Evolutionary conservation across 2,797 vertebrate genomes (phyloP).

Genomic region (Anomalospiza imberbis): DNA sequence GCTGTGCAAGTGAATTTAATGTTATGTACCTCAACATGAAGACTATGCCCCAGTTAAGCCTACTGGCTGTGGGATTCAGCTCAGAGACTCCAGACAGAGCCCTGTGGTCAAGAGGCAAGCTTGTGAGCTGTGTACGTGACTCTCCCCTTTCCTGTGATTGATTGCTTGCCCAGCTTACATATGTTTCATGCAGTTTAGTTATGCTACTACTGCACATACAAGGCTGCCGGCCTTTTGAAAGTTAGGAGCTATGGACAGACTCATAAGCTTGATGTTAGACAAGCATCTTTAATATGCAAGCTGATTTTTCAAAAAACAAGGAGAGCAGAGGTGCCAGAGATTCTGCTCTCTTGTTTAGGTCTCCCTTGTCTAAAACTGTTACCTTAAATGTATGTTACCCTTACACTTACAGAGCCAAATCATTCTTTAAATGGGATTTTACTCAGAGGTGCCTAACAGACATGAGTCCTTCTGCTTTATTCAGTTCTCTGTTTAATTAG

Average conservation of each 20-base stretch:
- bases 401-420: background rate
- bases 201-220: background rate
- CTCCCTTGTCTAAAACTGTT: background rate
- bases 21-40: background rate
- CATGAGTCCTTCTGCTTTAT: background rate
- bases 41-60: background rate
- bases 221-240: background rate
- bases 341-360: background rate
- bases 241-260: background rate
- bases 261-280: conserved; percentile 10
- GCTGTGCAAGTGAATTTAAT: background rate
- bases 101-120: background rate
- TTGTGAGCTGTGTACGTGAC: background rate
- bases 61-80: background rate
- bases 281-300: background rate
- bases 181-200: background rate
- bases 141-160: background rate
- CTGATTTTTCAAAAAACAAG: background rate
- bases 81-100: background rate
- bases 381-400: background rate
- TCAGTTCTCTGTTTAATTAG: background rate
- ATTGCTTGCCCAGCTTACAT: background rate
- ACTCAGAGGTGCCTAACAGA: background rate
- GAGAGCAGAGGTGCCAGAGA: background rate
- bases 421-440: background rate